Conservation (phyloP, 2,113 vertebrate genomes). For the Bos taurus region DNA sequence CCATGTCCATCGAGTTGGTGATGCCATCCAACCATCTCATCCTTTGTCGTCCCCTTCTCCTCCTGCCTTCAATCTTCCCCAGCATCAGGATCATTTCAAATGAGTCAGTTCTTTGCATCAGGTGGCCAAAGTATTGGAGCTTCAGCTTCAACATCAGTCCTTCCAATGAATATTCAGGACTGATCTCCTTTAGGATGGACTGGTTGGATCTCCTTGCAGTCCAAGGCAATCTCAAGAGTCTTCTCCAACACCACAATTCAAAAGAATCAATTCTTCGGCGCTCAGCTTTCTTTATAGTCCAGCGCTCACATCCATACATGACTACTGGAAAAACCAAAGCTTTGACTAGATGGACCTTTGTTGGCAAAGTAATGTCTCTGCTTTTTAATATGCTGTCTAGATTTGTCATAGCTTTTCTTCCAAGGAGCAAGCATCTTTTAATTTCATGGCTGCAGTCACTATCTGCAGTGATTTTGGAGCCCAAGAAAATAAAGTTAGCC, state of each 20-base stretch:
- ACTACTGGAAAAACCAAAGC: background rate
- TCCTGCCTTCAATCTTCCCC: background rate
- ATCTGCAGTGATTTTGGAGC: background rate
- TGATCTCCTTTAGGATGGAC: background rate
- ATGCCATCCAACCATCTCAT: background rate
- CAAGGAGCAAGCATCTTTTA: background rate
- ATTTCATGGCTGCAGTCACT: background rate
- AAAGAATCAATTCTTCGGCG: rapidly evolving
- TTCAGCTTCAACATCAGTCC: background rate
- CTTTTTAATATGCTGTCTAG: background rate
- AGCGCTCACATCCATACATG: background rate
- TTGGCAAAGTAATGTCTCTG: background rate
- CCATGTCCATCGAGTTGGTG: background rate
- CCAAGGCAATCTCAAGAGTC: background rate
- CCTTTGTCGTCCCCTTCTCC: background rate
- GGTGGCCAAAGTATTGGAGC: background rate
- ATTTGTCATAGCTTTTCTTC: background rate
- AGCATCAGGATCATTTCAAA: background rate
- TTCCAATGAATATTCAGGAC: background rate
- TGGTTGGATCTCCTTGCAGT: background rate
- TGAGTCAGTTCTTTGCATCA: background rate
- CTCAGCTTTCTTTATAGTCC: background rate
- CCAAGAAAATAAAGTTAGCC: background rate
- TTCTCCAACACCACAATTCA: background rate
- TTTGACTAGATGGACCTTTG: background rate